Conservation (phyloP, 1,140 invertebrate genomes). For the Hesperophylax magnus region DNA sequence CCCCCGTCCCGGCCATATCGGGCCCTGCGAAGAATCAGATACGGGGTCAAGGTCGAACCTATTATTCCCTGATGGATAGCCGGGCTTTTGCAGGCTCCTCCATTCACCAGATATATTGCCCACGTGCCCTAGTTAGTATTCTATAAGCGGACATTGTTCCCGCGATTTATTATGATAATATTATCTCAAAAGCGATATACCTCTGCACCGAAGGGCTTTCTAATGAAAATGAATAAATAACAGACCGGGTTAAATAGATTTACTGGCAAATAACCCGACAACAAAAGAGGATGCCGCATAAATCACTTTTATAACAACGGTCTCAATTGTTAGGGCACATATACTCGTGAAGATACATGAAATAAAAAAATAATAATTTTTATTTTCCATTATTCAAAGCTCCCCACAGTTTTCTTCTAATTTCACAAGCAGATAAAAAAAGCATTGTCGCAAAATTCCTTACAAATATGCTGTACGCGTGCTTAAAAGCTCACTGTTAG, state of each 20-base stretch:
- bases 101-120: constrained; percentile 21
- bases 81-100: constrained; percentile 26
- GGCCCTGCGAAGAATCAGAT: constrained; percentile 20
- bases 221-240: constrained; percentile 11
- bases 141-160: constrained; percentile 14
- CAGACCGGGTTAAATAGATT: constrained; percentile 4
- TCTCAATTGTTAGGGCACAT: background rate
- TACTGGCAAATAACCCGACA: background rate
- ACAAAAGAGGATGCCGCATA: background rate
- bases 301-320: constrained; percentile 4
- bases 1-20: constrained; percentile 16
- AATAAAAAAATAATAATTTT: too few relatives aligned
- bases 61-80: constrained; percentile 48
- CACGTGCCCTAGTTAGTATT: constrained; percentile 29
- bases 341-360: too few relatives aligned
- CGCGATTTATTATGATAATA: constrained; percentile 16
- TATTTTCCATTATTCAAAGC: too few relatives aligned
- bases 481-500: too few relatives aligned
- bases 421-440: too few relatives aligned
- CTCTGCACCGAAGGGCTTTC: constrained; percentile 9
- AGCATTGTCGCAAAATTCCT: too few relatives aligned
- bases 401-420: too few relatives aligned
- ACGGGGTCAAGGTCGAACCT: constrained; percentile 47
- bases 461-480: too few relatives aligned
- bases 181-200: constrained; percentile 20